These are phyloP conservation scores for Pristionchus exspectatus DNA, from an alignment of 2,888 invertebrate genomes.

Conservation along the genomic window DNA sequence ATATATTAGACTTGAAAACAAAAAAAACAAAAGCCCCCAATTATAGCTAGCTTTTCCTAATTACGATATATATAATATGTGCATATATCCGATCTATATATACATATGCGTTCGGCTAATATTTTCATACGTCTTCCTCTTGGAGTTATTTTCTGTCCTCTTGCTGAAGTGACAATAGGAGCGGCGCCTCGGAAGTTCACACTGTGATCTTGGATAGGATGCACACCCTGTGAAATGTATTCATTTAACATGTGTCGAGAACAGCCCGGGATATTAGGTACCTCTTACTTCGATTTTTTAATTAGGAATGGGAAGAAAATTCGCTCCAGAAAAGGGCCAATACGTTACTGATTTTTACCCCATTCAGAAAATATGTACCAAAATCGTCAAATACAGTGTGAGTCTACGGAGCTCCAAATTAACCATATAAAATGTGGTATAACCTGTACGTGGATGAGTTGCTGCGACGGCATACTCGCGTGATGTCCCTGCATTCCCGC, in stretches of 20 bases:
- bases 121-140: conserved; percentile 45
- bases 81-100: too few relatives aligned
- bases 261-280: too few relatives aligned
- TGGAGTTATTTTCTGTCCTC: conserved; percentile 17
- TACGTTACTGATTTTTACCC: too few relatives aligned
- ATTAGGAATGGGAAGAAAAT: not conserved
- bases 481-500: not conserved
- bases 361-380: too few relatives aligned
- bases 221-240: not conserved
- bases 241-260: too few relatives aligned
- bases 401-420: too few relatives aligned
- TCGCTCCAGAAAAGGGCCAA: too few relatives aligned
- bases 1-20: not conserved
- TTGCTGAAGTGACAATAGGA: conserved; percentile 28
- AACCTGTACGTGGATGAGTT: not conserved
- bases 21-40: not conserved
- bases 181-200: conserved; percentile 9
- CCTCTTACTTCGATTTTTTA: not conserved
- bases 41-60: too few relatives aligned
- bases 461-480: not conserved
- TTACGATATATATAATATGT: too few relatives aligned
- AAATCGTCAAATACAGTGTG: too few relatives aligned
- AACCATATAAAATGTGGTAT: not conserved
- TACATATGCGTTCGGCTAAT: not conserved
- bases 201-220: not conserved